phyloP scores from a whole-genome alignment of 1,140 invertebrate genomes.

The Nephila pilipes region DNA sequence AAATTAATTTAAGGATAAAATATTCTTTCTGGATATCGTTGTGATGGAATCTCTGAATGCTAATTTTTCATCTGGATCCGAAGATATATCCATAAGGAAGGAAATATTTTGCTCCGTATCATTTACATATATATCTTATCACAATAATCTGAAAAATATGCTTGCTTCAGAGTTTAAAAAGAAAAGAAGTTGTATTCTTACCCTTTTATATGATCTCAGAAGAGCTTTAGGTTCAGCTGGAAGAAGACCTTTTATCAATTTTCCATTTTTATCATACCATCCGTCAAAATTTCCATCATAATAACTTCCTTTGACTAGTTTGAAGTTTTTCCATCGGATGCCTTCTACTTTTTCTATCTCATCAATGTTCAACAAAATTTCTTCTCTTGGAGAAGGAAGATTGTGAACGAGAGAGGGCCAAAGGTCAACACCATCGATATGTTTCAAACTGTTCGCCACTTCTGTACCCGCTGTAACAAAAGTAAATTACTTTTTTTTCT shows the following conservation, averaged over 20 bases:
- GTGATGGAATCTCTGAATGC: too few relatives aligned
- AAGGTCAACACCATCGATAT: slow-evolving; percentile 89
- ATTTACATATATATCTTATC: too few relatives aligned
- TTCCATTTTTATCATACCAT: slow-evolving; percentile 72
- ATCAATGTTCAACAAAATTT: slow-evolving; percentile 94
- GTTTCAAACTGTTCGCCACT: slow-evolving; percentile 81
- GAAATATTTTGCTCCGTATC: not conserved
- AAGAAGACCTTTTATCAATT: not conserved
- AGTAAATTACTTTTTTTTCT: not conserved
- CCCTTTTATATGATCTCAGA: slow-evolving; percentile 43
- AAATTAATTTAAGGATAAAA: too few relatives aligned
- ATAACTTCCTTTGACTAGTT: slow-evolving; percentile 88
- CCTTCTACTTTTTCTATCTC: slow-evolving; percentile 87
- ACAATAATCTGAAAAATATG: too few relatives aligned
- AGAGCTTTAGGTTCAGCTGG: not conserved
- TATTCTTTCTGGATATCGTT: too few relatives aligned
- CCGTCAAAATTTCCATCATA: slow-evolving; percentile 60
- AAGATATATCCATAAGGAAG: too few relatives aligned
- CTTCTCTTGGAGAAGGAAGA: slow-evolving; percentile 84
- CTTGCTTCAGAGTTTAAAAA: not conserved
- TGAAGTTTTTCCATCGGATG: slow-evolving; percentile 90
- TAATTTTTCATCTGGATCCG: too few relatives aligned
- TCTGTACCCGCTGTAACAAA: slow-evolving; percentile 79
- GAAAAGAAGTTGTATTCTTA: not conserved
- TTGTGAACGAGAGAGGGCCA: slow-evolving; percentile 88